These are phyloP conservation scores for Ennomos erosarius DNA, from an alignment of 2,888 invertebrate genomes.

Conservation along the genomic window DNA sequence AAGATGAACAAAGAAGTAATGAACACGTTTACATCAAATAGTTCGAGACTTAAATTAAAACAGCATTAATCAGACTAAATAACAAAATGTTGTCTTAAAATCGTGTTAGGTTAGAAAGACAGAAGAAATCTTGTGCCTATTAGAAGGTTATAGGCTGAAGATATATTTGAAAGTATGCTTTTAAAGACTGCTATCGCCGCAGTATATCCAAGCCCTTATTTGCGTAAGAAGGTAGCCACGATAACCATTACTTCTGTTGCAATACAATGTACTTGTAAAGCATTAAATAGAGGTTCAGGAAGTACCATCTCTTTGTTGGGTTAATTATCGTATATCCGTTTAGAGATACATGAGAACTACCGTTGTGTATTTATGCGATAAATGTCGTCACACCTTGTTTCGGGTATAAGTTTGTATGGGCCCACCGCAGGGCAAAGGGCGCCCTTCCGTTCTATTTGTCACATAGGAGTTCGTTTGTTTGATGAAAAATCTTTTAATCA, in stretches of 20 bases:
- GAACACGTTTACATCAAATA: too few relatives aligned
- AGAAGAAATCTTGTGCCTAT: too few relatives aligned
- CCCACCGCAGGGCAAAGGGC: constrained; percentile 18
- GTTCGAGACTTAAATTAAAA: too few relatives aligned
- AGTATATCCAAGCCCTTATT: constrained; percentile 8
- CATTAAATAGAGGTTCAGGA: constrained; percentile 31
- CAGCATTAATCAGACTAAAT: too few relatives aligned
- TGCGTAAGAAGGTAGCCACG: constrained; percentile 38
- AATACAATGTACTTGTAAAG: constrained; percentile 31
- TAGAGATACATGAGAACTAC: constrained; percentile 26
- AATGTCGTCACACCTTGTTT: constrained; percentile 29
- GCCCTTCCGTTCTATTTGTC: constrained; percentile 21
- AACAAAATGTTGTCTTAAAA: too few relatives aligned
- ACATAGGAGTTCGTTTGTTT: not conserved
- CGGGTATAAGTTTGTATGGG: constrained; percentile 6
- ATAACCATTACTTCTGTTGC: constrained; percentile 30
- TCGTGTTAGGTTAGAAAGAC: too few relatives aligned
- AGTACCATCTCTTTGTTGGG: constrained; percentile 33
- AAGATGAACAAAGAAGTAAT: too few relatives aligned
- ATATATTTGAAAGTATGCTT: too few relatives aligned
- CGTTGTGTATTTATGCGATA: constrained; percentile 25
- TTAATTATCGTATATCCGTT: constrained; percentile 35
- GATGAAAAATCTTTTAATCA: too few relatives aligned
- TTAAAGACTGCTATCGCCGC: too few relatives aligned
- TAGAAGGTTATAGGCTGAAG: too few relatives aligned